Evolutionary conservation across 2,888 invertebrate genomes (phyloP), one percentile per base, ranked within the genome.

Genomic region (Crematogaster levior): DNA sequence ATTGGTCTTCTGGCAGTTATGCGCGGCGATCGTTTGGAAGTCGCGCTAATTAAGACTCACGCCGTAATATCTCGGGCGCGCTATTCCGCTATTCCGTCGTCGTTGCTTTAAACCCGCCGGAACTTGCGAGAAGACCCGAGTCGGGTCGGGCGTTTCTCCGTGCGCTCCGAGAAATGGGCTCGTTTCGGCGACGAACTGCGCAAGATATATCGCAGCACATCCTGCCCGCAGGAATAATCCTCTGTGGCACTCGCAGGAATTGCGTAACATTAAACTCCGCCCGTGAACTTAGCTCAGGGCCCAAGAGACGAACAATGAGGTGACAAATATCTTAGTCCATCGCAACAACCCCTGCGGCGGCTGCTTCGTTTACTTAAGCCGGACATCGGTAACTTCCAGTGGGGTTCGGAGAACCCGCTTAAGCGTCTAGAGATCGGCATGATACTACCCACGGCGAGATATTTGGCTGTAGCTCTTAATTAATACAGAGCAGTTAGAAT

Each of bases 181-280:
- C 90, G 88, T 89, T 91, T 87, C 83, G 84, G 86, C 85, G 84
- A 73, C 84, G 84, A 88, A 88, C 88, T 91, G 87, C 87, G 81
- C 87, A 85, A 90, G 88, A 90, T 90, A 88, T 90, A 90, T 90
- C 88, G 86, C 75, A 53, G 88, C 85, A 86, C 86, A 87, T 90
- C 89, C 85, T 89, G 88, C 85, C 87, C 88, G 85, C 87, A 87
- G 85, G 87, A 88, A 88, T 90, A 90, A 90, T 89, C 88, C 90
- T 87, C 63, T 80, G 88, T 86, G 86, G 84, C 74, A 83, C 66
- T 84, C 86, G 84, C 92, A 93, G 94, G 94, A 94, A 93, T 93
- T 93, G 93, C 94, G 92, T 92, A 84, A 93, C 94, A 94, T 94
- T 94, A 94, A 94, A 93, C 93, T 92, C 90, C 81, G 85, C 86